Evolutionary conservation across 1,140 invertebrate genomes (phyloP).

Genomic region (Amphibalanus amphitrite): DNA sequence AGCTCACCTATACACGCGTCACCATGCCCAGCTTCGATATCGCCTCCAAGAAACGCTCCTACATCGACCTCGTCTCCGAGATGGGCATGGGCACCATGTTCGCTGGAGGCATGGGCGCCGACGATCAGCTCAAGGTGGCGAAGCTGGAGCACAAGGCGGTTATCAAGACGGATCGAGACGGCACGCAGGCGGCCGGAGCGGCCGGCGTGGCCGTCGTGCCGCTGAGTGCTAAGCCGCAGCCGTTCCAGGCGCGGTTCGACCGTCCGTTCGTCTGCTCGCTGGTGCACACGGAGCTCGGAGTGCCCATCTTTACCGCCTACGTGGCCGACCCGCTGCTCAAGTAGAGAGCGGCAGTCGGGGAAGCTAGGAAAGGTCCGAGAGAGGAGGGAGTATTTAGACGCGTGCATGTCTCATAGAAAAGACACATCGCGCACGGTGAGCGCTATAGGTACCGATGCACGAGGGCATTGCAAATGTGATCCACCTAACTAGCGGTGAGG

Average conservation of each 20-base stretch:
- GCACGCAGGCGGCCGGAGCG: neutral
- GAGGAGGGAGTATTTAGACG: no score
- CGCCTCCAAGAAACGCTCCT: neutral
- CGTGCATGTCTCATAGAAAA: no score
- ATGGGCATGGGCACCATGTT: neutral
- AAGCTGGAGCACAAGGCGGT: neutral
- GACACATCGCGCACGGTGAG: no score
- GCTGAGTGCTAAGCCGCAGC: neutral
- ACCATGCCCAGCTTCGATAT: neutral
- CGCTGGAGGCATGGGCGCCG: neutral
- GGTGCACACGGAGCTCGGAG: no score
- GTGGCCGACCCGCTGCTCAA: neutral
- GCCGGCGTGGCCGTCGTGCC: neutral
- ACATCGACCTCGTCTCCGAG: neutral
- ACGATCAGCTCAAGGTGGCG: neutral
- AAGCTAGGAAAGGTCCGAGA: no score
- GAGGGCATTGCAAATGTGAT: no score
- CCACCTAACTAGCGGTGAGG: no score
- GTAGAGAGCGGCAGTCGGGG: no score
- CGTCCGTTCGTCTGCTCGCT: neutral
- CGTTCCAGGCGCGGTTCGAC: neutral
- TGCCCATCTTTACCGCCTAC: neutral
- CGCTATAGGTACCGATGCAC: no score
- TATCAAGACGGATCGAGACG: neutral
- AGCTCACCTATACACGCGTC: no score